Evolutionary conservation across 2,888 invertebrate genomes (phyloP).

Genomic region (Allolobophora icterica): DNA sequence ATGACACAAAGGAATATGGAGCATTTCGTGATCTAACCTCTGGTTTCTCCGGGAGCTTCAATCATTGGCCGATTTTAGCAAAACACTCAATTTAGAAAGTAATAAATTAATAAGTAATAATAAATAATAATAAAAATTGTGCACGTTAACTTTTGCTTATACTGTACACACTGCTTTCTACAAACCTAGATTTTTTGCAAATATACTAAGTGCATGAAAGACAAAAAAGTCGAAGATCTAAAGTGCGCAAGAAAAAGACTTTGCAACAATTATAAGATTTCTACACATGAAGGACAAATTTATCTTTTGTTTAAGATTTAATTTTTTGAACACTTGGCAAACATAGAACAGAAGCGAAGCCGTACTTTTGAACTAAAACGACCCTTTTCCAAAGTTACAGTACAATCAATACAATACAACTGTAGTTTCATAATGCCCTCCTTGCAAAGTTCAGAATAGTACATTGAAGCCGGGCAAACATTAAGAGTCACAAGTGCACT

Average conservation of each 20-base stretch:
- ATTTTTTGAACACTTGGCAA: neutral
- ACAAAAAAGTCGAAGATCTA: neutral
- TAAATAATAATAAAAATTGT: neutral
- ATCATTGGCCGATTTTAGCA: slow-evolving; percentile 10
- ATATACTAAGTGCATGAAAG: neutral
- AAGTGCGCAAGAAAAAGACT: neutral
- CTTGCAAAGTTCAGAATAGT: too few species aligned
- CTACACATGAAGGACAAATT: neutral
- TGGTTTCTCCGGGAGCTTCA: neutral
- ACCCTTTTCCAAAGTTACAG: too few species aligned
- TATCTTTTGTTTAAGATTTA: neutral
- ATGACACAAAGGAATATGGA: neutral
- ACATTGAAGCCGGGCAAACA: too few species aligned
- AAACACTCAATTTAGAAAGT: neutral
- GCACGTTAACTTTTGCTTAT: neutral
- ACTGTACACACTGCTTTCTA: neutral
- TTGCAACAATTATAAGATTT: neutral
- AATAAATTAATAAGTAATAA: too few species aligned
- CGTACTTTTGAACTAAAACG: neutral
- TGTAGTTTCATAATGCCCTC: too few species aligned
- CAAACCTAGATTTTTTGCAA: neutral
- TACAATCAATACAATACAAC: too few species aligned
- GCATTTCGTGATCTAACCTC: neutral
- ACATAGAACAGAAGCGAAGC: neutral
- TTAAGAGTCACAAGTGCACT: too few species aligned